phyloP scores from a whole-genome alignment of 1,140 invertebrate species.

The Tetragonula clypearis region DNA sequence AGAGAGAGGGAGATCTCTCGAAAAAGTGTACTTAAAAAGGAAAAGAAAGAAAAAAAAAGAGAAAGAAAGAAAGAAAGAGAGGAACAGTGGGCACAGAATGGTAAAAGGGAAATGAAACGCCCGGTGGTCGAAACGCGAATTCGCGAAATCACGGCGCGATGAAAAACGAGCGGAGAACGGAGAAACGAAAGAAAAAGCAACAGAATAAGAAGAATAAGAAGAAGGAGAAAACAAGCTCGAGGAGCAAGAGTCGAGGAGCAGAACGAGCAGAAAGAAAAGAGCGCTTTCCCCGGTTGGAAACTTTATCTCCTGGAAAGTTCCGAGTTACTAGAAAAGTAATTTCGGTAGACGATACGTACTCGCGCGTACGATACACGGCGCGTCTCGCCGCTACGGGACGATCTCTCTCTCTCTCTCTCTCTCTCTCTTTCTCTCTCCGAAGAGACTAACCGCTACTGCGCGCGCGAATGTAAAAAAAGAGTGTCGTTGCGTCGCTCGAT shows the following conservation, averaged over 20 bases:
- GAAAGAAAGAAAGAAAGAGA: background rate
- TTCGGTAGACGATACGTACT: constrained; percentile 35
- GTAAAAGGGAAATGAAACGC: too few relatives aligned
- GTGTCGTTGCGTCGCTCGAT: too few relatives aligned
- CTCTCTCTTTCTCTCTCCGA: background rate
- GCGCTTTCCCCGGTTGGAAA: constrained; percentile 19
- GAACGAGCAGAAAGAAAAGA: background rate
- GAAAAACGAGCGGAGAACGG: too few relatives aligned
- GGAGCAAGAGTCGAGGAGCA: background rate
- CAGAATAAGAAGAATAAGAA: too few relatives aligned
- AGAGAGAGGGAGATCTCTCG: too few relatives aligned
- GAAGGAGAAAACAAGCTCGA: too few relatives aligned
- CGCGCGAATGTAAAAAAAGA: background rate
- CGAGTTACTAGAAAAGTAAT: constrained; percentile 49
- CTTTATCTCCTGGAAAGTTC: constrained; percentile 43
- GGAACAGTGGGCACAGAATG: too few relatives aligned
- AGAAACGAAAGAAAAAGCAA: too few relatives aligned
- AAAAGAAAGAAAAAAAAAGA: background rate
- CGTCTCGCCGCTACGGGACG: background rate
- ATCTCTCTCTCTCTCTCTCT: constrained; percentile 11
- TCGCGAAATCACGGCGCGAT: too few relatives aligned
- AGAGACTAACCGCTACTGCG: too few relatives aligned
- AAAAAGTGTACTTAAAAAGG: too few relatives aligned
- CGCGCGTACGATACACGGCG: constrained; percentile 9
- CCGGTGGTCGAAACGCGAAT: too few relatives aligned